phyloP scores from a whole-genome alignment of 1,140 invertebrate genomes.

The Adelges cooleyi region DNA sequence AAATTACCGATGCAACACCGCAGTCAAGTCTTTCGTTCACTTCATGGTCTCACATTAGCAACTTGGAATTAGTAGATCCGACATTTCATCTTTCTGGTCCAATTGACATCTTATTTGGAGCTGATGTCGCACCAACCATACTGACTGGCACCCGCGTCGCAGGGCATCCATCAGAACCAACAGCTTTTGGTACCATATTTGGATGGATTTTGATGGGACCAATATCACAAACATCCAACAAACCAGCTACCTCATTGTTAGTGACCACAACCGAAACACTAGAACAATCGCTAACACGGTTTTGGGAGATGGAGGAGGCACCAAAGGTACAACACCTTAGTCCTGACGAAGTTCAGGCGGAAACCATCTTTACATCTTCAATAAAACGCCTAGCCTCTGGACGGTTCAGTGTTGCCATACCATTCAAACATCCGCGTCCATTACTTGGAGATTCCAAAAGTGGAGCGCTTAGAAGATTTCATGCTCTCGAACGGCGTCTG shows the following conservation, averaged over 20 bases:
- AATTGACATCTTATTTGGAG: slow-evolving; percentile 27
- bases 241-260: neutral
- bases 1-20: neutral
- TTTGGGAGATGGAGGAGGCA: neutral
- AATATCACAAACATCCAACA: neutral
- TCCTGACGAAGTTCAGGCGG: too few relatives aligned
- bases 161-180: neutral
- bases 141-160: neutral
- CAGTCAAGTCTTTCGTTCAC: neutral
- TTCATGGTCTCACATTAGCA: neutral
- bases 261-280: neutral
- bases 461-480: too few relatives aligned
- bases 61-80: slow-evolving; percentile 12
- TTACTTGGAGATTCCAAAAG: too few relatives aligned
- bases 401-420: too few relatives aligned
- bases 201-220: slow-evolving; percentile 25
- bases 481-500: too few relatives aligned
- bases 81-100: neutral
- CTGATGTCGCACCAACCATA: slow-evolving; percentile 19
- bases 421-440: too few relatives aligned
- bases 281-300: neutral
- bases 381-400: too few relatives aligned
- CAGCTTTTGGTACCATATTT: slow-evolving; percentile 18
- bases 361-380: too few relatives aligned
- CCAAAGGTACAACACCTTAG: too few relatives aligned